Evolutionary conservation across 1,140 invertebrate genomes (phyloP).

Genomic region (Pachyrhynchus sulphureomaculatus): DNA sequence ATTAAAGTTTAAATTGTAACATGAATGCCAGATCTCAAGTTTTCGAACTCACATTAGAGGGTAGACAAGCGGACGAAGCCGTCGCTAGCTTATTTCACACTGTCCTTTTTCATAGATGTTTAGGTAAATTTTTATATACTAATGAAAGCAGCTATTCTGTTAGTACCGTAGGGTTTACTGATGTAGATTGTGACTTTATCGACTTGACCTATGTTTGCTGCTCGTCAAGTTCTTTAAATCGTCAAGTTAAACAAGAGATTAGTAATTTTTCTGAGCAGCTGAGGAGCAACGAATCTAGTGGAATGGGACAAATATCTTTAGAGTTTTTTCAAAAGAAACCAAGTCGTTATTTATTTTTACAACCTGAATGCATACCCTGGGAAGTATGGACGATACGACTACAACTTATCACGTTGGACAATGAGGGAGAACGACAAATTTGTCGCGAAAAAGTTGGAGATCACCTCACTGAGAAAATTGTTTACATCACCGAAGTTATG

Average conservation of each 20-base stretch:
- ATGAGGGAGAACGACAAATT: slow-evolving; percentile 85
- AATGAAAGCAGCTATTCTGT: slow-evolving; percentile 92
- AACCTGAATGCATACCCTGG: slow-evolving; percentile 90
- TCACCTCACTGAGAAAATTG: slow-evolving; percentile 86
- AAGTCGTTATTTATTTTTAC: slow-evolving; percentile 80
- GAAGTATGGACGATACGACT: slow-evolving; percentile 95
- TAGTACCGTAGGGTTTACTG: slow-evolving; percentile 90
- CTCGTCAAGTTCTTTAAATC: slow-evolving; percentile 75
- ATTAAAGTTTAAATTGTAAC: slow-evolving; percentile 34
- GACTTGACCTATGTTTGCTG: slow-evolving; percentile 97
- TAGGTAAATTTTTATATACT: slow-evolving; percentile 94
- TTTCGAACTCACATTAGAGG: slow-evolving; percentile 88
- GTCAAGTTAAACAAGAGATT: slow-evolving; percentile 77
- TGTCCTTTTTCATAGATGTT: slow-evolving; percentile 88
- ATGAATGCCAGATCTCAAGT: slow-evolving; percentile 90
- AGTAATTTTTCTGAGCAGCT: slow-evolving; percentile 83
- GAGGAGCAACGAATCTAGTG: slow-evolving; percentile 70
- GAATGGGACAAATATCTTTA: slow-evolving; percentile 84
- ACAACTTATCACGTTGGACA: slow-evolving; percentile 81
- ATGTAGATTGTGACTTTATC: slow-evolving; percentile 96
- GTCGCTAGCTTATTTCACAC: slow-evolving; percentile 94
- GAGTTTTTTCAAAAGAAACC: slow-evolving; percentile 95
- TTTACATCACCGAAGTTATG: slow-evolving; percentile 93
- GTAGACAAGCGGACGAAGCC: slow-evolving; percentile 91
- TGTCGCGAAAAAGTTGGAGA: slow-evolving; percentile 90